Evolutionary conservation across 1,140 invertebrate species (phyloP), one percentile per base, ranked within the genome.

Genomic region (Melipona quadrifasciata): DNA sequence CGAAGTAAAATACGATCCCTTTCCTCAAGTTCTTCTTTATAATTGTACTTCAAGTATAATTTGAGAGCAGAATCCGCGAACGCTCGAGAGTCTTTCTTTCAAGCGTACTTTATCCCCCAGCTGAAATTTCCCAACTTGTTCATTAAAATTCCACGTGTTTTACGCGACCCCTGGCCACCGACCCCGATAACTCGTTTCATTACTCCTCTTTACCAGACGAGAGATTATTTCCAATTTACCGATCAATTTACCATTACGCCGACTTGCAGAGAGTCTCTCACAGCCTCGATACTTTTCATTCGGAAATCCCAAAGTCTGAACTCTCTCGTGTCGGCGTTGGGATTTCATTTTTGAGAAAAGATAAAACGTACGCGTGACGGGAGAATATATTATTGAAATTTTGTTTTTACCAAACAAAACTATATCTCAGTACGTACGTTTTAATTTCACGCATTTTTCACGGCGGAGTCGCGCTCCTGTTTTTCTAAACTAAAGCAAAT

Each of bases 81-180:
- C 55, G 27, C 82, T 79, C 76, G 67, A 70, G 75, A 79, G 82
- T 79, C 81, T 71, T 83, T 78, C 81, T 83, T 82, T 77, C 81
- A 53, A 53, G 1, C 27, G 74, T 70, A 70, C 74, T 78, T 84
- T 84, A 79, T 79, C 79, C 19, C 67, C 53, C 75, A 21, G 39
- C 75, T 58, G 67, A 84, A 84, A 84, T 84, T 78, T 72, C 76
- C 57, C 75, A 79, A 84, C 82, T 84, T 84, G 82, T 84, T 84
- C 82, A 70, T 84, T 84, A 84, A 84, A 84, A 84, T 84, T 83
- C 82, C 67, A 47, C 82, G 82, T 84, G 82, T 79, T 84, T 84
- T 72, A 84, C 68, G 76, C 68, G 76, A 78, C 55, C 65, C 65
- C 53, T n/a, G 53, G 65, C 65, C 82, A 39, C 65, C 82, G 39